Evolutionary conservation across 1,140 invertebrate genomes (phyloP).

Genomic region (Drosophila lini): DNA sequence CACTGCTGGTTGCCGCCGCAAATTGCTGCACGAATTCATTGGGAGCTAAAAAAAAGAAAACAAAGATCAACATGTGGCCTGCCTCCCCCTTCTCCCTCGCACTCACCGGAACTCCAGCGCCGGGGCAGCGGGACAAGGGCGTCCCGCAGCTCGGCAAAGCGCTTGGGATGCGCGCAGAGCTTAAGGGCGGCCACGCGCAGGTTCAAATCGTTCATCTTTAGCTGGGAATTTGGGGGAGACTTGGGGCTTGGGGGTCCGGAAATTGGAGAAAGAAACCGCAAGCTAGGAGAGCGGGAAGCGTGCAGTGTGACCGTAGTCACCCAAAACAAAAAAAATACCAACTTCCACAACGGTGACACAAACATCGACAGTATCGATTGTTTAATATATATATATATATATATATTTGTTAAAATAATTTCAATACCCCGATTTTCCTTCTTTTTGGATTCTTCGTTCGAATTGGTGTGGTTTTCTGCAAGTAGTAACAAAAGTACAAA

Average conservation of each 20-base stretch:
- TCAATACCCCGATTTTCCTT: too few species aligned
- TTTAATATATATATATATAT: too few species aligned
- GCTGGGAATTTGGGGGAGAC: not conserved
- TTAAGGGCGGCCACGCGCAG: slow-evolving; percentile 62
- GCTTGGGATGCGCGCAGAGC: slow-evolving; percentile 52
- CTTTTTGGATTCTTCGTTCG: too few species aligned
- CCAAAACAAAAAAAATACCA: not conserved
- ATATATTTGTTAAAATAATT: too few species aligned
- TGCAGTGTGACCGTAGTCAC: not conserved
- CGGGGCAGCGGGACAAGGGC: slow-evolving; percentile 27
- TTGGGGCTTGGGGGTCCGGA: not conserved
- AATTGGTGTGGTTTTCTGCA: too few species aligned
- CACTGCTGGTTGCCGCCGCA: slow-evolving; percentile 26
- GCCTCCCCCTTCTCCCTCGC: not conserved
- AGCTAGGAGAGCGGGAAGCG: slow-evolving; percentile 1
- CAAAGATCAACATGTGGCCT: not conserved
- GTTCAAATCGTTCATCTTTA: slow-evolving; percentile 57
- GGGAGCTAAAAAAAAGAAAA: slow-evolving; percentile 6
- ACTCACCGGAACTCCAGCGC: slow-evolving; percentile 53
- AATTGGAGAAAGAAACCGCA: not conserved
- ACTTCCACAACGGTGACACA: not conserved
- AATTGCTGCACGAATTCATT: slow-evolving; percentile 36
- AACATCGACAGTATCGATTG: too few species aligned
- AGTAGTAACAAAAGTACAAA: too few species aligned
- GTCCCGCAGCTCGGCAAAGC: slow-evolving; percentile 43